Percentiles rank a stretch among this genome's conserved stretches.
Conservation (phyloP, 2,888 invertebrate species). For the Orthosia cruda region DNA sequence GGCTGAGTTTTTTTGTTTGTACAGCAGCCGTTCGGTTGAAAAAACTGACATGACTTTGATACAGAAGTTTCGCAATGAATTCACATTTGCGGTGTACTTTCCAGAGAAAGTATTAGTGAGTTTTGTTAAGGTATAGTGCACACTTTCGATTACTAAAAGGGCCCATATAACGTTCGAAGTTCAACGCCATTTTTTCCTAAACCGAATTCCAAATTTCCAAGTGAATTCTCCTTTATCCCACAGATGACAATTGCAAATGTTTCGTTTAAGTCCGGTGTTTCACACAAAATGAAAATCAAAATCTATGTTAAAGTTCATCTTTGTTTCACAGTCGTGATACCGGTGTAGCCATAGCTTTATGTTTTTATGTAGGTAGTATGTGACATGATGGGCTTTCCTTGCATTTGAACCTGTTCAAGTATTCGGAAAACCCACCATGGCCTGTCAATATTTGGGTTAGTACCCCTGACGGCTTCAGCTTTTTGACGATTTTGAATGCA, state of each 20-base stretch:
- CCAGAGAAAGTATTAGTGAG: slow-evolving; percentile 56
- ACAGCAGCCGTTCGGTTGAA: slow-evolving; percentile 21
- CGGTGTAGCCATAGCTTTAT: not conserved
- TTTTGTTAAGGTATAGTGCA: slow-evolving; percentile 39
- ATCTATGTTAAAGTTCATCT: slow-evolving; percentile 34
- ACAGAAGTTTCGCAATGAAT: slow-evolving; percentile 51
- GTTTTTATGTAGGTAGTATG: no score
- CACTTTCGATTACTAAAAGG: slow-evolving; percentile 38
- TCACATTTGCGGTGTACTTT: slow-evolving; percentile 45
- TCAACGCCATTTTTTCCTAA: slow-evolving; percentile 17
- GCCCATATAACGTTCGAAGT: slow-evolving; percentile 6
- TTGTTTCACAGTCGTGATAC: slow-evolving; percentile 6
- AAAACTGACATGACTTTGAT: slow-evolving; percentile 41
- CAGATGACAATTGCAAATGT: slow-evolving; percentile 57
- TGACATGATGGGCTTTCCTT: no score
- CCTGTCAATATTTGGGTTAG: no score
- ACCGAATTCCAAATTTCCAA: slow-evolving; percentile 19
- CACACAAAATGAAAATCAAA: no score
- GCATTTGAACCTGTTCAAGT: no score
- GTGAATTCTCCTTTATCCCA: slow-evolving; percentile 23
- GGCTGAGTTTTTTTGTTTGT: slow-evolving; percentile 46
- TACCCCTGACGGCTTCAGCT: no score
- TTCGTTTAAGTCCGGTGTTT: slow-evolving; percentile 25
- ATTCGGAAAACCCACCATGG: no score
- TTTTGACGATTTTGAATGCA: no score